These are phyloP conservation scores for Leptothorax acervorum DNA, from an alignment of 2,888 invertebrate species.

Conservation along the genomic window DNA sequence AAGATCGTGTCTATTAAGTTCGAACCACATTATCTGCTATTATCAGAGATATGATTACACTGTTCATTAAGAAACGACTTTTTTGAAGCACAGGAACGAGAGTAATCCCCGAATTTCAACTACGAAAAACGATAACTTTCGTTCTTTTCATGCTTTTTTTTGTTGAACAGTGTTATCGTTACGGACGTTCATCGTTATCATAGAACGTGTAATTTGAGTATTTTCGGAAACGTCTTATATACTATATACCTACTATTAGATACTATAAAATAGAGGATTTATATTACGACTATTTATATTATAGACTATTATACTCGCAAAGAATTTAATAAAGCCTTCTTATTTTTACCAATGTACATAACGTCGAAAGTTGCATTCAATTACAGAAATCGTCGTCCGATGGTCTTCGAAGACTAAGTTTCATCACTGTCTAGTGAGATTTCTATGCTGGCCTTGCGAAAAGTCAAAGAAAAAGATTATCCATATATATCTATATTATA, in stretches of 20 bases:
- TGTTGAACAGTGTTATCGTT: neutral
- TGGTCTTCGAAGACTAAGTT: slow-evolving; percentile 71
- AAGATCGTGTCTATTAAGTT: neutral
- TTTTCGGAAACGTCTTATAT: slow-evolving; percentile 59
- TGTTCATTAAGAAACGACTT: neutral
- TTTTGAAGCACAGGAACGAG: neutral
- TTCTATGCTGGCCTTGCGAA: slow-evolving; percentile 85
- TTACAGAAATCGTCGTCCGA: slow-evolving; percentile 34
- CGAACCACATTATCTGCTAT: slow-evolving; percentile 1
- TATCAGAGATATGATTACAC: slow-evolving; percentile 16
- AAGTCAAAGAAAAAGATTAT: slow-evolving; percentile 81
- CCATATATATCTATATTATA: slow-evolving; percentile 73
- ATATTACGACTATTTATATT: slow-evolving; percentile 51
- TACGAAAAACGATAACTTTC: neutral
- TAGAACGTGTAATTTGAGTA: slow-evolving; percentile 37
- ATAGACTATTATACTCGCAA: slow-evolving; percentile 24
- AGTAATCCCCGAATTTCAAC: neutral
- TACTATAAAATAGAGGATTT: slow-evolving; percentile 41
- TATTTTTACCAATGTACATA: slow-evolving; percentile 59
- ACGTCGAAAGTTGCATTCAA: slow-evolving; percentile 54
- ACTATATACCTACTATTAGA: slow-evolving; percentile 21
- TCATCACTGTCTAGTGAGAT: slow-evolving; percentile 83
- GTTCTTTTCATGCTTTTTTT: neutral
- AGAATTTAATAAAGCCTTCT: slow-evolving; percentile 46
- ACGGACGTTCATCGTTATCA: neutral